Evolutionary conservation across 2,797 vertebrate genomes (phyloP), one percentile per base, ranked within the genome.

Genomic region (Tolypeutes matacus): DNA sequence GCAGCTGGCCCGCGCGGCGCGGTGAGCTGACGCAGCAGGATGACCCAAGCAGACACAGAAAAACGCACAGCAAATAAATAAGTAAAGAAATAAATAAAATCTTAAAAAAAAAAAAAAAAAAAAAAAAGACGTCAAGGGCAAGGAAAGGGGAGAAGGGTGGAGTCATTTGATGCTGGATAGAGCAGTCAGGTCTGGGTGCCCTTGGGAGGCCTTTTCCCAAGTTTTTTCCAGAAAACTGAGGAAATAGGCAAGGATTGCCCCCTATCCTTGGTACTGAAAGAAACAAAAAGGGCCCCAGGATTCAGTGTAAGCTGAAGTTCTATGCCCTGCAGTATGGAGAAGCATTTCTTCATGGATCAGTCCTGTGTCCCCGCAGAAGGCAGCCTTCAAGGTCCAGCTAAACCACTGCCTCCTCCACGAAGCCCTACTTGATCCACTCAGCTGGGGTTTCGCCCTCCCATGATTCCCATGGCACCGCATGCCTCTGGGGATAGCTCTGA

Each of bases 181-280:
- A 49, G 64, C 56, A n/a, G 29, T 82, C 36, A 84, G 72, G 25
- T 21, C 7, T 60, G 20, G 53, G 73, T 69, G 49, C 10, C 34
- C 36, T 62, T 18, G 6, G 49, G 83, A 90, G 12, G 20, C 34
- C 5, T 87, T 51, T 39, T 89, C 42, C 62, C 36, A 25, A 5
- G 49, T 69, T 81, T 91, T 65, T 56, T 21, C 51, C 42, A 89
- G 62, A 21, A 1, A 21, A 58, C 29, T 3, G 27, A 84, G 46
- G 92, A 88, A 86, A 83, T 11, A 86, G 27, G n/a, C n/a, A 87
- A 34, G 69, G 80, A 92, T 21, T 76, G 2, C 6, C 2, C 53
- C 29, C 8, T 3, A 18, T 86, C 42, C 8, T 76, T 53, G 31
- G n/a, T 39, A 34, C 14, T 46, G 11, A 62, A 58, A 87, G 75